Evolutionary conservation across 2,888 invertebrate genomes (phyloP), one percentile per base, ranked within the genome.

Genomic region (Parasteatoda lunata): DNA sequence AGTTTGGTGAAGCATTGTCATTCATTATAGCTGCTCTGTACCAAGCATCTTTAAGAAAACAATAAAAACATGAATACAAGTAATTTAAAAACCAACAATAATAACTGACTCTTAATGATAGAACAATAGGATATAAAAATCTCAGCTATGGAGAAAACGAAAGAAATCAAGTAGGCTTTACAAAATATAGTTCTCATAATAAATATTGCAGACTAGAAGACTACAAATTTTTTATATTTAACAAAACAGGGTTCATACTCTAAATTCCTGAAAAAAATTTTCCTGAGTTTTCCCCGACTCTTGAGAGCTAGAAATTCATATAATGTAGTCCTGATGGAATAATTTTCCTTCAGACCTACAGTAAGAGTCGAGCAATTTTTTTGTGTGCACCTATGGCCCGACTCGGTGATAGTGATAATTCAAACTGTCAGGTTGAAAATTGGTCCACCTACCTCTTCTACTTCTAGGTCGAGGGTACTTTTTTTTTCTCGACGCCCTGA

Each of bases 1-100:
- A 86, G 4, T 15, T 47, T 30, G 68, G 59, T 49, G 70, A 54
- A 48, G n/a, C 47, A 3, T 11, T 11, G 1, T n/a, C 51, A 49
- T 76, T 69, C 8, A 76, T 13, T 13, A 84, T 69, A n/a, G 75
- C 69, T 47, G 59, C 86, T 81, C 86, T 77, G n/a, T 81, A 86
- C 86, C 86, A 86, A 5, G 64, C 64, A 15, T 68, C 7, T 68
- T 6, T 1, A 30, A 15, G 11, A 15, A 68, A 68, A 68, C n/a
- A 30, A 30, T 68, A 30, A n/a, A 68, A 64, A 64, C 13, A 4
- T n/a, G 11, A 59, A n/a, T 64, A 13, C 7, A 64, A 64, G 4
- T 5, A 15, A 13, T 59, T 59, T 59, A n/a, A 11, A 59, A 59
- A 59, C 13, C 59, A 59, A n/a, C 64, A 59, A 59, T 11, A 13